Base-by-base conservation (phyloP, 2,113 vertebrate genomes). In the mouse (Mus musculus) region DNA sequence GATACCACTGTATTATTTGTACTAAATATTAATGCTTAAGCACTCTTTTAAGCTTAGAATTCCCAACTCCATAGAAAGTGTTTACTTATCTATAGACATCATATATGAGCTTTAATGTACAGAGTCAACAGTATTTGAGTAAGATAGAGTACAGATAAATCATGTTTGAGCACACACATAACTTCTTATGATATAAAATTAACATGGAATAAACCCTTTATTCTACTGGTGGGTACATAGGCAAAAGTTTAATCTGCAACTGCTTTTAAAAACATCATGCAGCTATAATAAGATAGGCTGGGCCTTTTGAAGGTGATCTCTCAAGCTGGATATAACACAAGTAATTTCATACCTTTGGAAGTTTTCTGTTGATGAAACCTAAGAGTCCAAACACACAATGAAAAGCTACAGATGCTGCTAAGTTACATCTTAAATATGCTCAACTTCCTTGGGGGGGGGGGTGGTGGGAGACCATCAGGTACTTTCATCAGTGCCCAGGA, bases 91-190 rank as follows among this genome's bases (percentile, higher is more conserved):
- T 96, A 96, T 88, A 56, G 93, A 92, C 46, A 90, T 81, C 88
- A 85, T 82, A 96, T 84, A 90, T 85, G 95, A 97, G 89, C 90
- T 93, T 92, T 90, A 90, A 95, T 96, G 95, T 97, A 94, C 81
- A 96, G 94, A 94, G 92, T 96, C 93, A 97, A 96, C 54, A 96
- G 59, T 78, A 97, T 96, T 93, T 97, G 90, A 78, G 89, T 81
- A 86, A 93, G 71, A 78, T 30, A 28, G 89, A 88, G 95, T 95
- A 96, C 88, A 96, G 94, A 97, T 94, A 93, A 96, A 95, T 96
- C 91, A 95, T 88, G 90, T 96, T 92, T 89, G 84, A 90, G 69
- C 81, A 94, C 46, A 97, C 91, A 95, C 20, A 65, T 89, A 96
- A 92, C 93, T 96, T 95, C 94, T 95, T 78, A 94, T 67, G 39